These are phyloP conservation scores for Centrocercus urophasianus DNA, from an alignment of 2,113 vertebrate genomes.

Conservation along the genomic window DNA sequence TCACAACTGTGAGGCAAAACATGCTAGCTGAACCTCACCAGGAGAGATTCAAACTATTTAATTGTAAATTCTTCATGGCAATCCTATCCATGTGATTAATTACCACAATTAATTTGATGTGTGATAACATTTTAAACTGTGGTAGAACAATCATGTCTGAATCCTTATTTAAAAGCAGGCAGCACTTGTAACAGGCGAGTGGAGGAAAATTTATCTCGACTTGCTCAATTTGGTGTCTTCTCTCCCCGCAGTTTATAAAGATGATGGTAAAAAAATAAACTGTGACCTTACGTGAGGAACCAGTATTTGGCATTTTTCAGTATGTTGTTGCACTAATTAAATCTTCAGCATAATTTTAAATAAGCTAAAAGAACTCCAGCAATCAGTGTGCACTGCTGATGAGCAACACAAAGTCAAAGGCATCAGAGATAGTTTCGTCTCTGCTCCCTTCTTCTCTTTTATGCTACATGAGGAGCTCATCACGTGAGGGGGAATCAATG, in stretches of 20 bases:
- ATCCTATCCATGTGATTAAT: not conserved
- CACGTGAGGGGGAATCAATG: not conserved
- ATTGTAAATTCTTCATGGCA: not conserved
- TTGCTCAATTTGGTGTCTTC: constrained; percentile 54
- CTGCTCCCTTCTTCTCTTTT: not conserved
- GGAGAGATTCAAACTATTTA: not conserved
- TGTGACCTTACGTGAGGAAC: constrained; percentile 28
- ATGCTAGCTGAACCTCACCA: not conserved
- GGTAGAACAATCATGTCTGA: constrained; percentile 58
- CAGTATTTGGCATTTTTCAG: constrained; percentile 11
- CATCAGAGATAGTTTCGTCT: constrained; percentile 20
- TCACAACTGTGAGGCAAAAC: not conserved
- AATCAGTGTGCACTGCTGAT: constrained; percentile 20
- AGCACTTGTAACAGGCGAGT: not conserved
- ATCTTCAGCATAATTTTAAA: constrained; percentile 6
- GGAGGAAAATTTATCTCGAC: not conserved
- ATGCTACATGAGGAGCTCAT: not conserved
- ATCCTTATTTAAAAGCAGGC: constrained; percentile 9
- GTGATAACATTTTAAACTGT: constrained; percentile 17
- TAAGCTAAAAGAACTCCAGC: constrained; percentile 44
- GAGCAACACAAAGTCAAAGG: constrained; percentile 68
- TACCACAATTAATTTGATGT: constrained; percentile 20
- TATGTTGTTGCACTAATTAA: constrained; percentile 39
- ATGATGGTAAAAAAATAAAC: constrained; percentile 41
- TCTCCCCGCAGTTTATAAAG: constrained; percentile 30